Base-by-base conservation (phyloP, 1,140 invertebrate genomes). In the Lucilia cuprina region DNA sequence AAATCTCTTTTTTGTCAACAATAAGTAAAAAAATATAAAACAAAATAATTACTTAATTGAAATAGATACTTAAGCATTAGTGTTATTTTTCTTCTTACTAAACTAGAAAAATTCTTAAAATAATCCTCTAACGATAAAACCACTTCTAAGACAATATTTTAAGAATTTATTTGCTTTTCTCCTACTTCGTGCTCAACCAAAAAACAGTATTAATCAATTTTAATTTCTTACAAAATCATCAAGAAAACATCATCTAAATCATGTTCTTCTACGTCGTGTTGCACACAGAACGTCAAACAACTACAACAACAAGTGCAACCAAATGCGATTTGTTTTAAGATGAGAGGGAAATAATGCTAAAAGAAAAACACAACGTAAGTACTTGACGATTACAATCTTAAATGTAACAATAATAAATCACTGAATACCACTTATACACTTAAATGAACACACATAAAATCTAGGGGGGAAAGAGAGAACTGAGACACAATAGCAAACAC, bases 381-480 rank as follows among this genome's bases (percentile, higher is more conserved):
- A 80, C 77, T 80, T 80, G 77, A 80, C 77, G 77, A 80, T 80
- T 80, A 80, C 47, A 80, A 80, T 80, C 77, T 80, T 80, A 80
- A 80, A 80, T 80, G 77, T 80, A 80, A 80, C 77, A 80, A 80
- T 80, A 47, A 80, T 80, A 80, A 80, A 80, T 80, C 77, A 80
- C 77, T 49, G 77, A 80, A 80, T 49, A 49, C 77, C 77, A 80
- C 77, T 80, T 80, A 80, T 80, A 80, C 77, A 80, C 77, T 80
- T 49, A 80, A 50, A 80, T 80, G 77, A 19, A 80, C 77, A 80
- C 77, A 49, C n/a, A 47, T 17, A 41, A 70, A 2, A 70, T 21
- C 60, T 30, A 70, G 14, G 0, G 55, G 55, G 14, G 55, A 2
- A 60, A 14, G 21, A 70, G 19, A 10, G 19, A 10, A 21, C 19